A percentile compares a stretch with the other conserved stretches of the same genome.
Evolutionary conservation across 2,797 vertebrate genomes (phyloP).

Genomic region (Nannoperca australis): DNA sequence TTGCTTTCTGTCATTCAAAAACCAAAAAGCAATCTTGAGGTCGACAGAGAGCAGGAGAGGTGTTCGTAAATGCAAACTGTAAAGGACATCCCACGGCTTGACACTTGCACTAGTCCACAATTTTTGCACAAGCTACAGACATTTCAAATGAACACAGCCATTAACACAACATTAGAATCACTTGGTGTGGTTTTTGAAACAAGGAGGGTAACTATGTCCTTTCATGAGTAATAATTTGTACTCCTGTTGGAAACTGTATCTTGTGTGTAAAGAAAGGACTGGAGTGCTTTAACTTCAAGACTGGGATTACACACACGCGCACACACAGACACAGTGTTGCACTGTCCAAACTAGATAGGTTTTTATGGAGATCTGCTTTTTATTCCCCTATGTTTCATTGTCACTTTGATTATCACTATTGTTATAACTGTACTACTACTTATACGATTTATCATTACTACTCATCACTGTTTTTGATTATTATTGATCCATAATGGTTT

Average conservation of each 20-base stretch:
- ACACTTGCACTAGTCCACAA: constrained; percentile 86
- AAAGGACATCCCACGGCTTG: constrained; percentile 82
- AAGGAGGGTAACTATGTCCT: constrained; percentile 60
- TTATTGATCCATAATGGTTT: constrained; percentile 86
- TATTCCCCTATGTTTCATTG: constrained; percentile 86
- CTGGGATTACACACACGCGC: constrained; percentile 78
- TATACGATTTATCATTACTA: constrained; percentile 87
- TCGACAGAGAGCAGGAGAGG: constrained; percentile 85
- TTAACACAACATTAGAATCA: constrained; percentile 72
- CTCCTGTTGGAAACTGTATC: constrained; percentile 81
- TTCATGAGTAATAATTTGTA: constrained; percentile 72
- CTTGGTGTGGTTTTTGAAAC: constrained; percentile 69
- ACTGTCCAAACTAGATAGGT: constrained; percentile 86
- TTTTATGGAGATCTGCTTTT: constrained; percentile 88
- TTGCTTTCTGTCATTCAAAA: constrained; percentile 88
- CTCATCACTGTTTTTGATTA: constrained; percentile 88
- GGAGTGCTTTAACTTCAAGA: constrained; percentile 80
- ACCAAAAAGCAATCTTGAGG: constrained; percentile 90
- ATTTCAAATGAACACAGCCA: constrained; percentile 76
- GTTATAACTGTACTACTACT: constrained; percentile 90
- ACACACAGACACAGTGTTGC: constrained; percentile 81
- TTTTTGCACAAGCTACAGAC: constrained; percentile 86
- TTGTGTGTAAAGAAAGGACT: constrained; percentile 84
- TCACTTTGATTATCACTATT: constrained; percentile 90
- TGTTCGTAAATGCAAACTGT: constrained; percentile 86